Evolutionary conservation across 2,888 invertebrate species (phyloP), one percentile per base, ranked within the genome.

Genomic region (Drosophila koepferae): DNA sequence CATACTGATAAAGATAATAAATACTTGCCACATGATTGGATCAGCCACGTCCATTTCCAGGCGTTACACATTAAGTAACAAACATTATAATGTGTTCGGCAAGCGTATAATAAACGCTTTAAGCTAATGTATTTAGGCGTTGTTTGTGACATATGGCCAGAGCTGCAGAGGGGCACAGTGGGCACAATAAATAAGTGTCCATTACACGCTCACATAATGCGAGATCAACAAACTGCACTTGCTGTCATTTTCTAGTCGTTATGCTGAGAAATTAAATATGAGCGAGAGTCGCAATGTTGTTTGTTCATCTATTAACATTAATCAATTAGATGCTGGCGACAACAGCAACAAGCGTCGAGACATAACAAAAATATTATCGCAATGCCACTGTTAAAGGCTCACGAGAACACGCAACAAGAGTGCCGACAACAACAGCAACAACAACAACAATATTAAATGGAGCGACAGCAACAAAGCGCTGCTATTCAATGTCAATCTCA

Each of bases 401-500:
- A 70, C 56, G 65, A 34, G 7, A 3, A 54, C 64, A 74, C 4
- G 51, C 64, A 74, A 78, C 79, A 74, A 76, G 59, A 76, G 68
- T 79, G 69, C 46, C 76, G 48, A 62, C 66, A 62, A 38, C 76
- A 43, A 55, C 70, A 74, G 46, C 41, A 65, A 48, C 46, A 61
- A 14, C 38, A 73, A 40, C 18, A 41, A 46, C 74, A 40, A 46
- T 46, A 73, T 59, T 55, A 64, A 67, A 23, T 44, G 63, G 54
- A 58, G 48, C 58, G 61, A 59, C 46, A 58, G 38, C 58, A 66
- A 69, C 66, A 69, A 65, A 54, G 68, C 53, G 62, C 63, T 28
- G 80, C 82, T 80, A 86, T 86, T 89, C 82, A 80, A 81, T 87
- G 85, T 89, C 86, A 87, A 89, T 89, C 86, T 86, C 89, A 82